Conservation (phyloP, 2,888 invertebrate genomes). For the Conchocele bisecta region DNA sequence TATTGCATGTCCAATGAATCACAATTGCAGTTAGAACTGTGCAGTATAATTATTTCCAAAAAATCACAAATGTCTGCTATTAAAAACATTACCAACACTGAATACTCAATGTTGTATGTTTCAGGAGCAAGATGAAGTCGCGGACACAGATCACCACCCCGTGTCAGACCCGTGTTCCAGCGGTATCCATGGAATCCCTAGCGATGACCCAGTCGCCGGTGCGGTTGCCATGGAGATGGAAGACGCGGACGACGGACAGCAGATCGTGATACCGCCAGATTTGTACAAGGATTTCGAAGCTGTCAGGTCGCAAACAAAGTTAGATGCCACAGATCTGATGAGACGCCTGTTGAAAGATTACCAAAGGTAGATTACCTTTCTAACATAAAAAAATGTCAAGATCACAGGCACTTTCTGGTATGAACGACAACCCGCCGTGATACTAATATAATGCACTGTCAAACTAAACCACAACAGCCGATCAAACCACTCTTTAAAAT, state of each 20-base stretch:
- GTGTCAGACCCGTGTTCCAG: background rate
- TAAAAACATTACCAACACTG: too few relatives aligned
- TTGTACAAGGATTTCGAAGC: constrained; percentile 73
- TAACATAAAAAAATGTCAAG: too few relatives aligned
- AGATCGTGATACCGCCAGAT: constrained; percentile 73
- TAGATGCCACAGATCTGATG: constrained; percentile 72
- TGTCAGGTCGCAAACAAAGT: constrained; percentile 68
- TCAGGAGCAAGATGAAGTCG: background rate
- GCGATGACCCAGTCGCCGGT: background rate
- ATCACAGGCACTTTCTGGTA: too few relatives aligned
- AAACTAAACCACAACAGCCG: too few relatives aligned
- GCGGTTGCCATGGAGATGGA: constrained; percentile 30
- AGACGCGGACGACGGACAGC: constrained; percentile 24
- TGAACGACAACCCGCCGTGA: too few relatives aligned
- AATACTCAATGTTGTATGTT: too few relatives aligned
- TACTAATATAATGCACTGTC: too few relatives aligned
- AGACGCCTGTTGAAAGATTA: constrained; percentile 72
- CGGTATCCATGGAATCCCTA: background rate
- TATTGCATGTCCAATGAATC: too few relatives aligned
- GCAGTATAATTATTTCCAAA: too few relatives aligned
- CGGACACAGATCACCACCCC: background rate
- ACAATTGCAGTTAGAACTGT: too few relatives aligned
- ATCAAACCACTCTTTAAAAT: too few relatives aligned
- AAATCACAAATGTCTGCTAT: too few relatives aligned
- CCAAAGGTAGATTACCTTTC: constrained; percentile 56